Base-by-base conservation (phyloP, 2,888 invertebrate species). In the Agriotes lineatus region DNA sequence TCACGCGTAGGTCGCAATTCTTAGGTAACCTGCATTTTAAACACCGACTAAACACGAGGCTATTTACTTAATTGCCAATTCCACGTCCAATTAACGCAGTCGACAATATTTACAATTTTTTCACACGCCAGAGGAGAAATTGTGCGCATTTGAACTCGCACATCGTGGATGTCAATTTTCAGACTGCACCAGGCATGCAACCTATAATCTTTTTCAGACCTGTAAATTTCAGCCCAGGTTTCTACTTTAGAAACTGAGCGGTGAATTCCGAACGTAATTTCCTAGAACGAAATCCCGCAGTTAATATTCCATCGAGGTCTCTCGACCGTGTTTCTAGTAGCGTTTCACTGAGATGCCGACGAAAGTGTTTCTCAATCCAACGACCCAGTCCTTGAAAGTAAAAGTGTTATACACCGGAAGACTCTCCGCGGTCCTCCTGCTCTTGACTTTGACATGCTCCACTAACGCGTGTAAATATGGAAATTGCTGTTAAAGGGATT, bases 381-480 rank as follows among this genome's bases (percentile, higher is more conserved):
- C 20, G 56, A 56, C 56, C 56, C 12, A 56, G 56, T 37, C 35
- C 56, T 56, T 56, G 56, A 56, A 56, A 56, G 56, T 56, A 56
- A 56, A 37, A 56, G 56, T 56, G 56, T 48, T 48, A 39, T 39
- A 39, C 5, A 20, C 20, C 45, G 19, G 20, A 45, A 45, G 45
- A 48, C 9, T 4, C n/a, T 48, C 48, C 4, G 22, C 12, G n/a
- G 48, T 22, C 48, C 48, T 25, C 48, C 6, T 22, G 22, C 20
- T 22, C 48, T 48, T 48, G 48, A 48, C 48, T 45, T 45, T 48
- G 48, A 25, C 25, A 48, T 48, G 48, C 48, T 20, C 48, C n/a
- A 48, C 48, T 48, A 48, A 48, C 48, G 20, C 10, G 2, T 2
- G 48, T 48, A 22, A 48, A 16, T 18, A 14, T 39, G 9, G 16